Evolutionary conservation across 2,797 vertebrate genomes (phyloP), one percentile per base, ranked within the genome.

Genomic region (Halcyon chelicuti): DNA sequence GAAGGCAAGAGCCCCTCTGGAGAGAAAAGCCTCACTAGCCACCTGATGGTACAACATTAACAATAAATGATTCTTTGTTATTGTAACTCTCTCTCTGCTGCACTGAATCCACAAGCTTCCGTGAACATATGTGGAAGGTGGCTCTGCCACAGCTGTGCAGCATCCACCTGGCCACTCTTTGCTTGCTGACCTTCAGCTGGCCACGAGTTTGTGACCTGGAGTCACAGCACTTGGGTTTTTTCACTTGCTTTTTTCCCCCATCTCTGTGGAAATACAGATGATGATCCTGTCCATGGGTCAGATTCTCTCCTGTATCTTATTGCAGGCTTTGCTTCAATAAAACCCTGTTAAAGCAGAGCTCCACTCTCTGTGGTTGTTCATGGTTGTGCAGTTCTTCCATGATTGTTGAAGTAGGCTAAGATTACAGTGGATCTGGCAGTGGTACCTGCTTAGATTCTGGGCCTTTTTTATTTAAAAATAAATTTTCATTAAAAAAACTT

Each of bases 11-110:
- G 57, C 4, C 71, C 79, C 15, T 80, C 80, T 77, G 70, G 44
- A 93, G 71, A 73, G 54, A 92, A 91, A 94, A 72, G 19, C 52
- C 35, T 87, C 80, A 33, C 63, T 63, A 82, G 74, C 40, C 90
- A 93, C 83, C 91, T 90, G 86, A 94, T 65, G 54, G 77, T 79
- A 87, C 52, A 85, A 23, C 51, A 65, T 35, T 76, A 82, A 63
- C 0, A 1, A 84, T 42, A 90, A 93, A 81, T 47, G 79, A 85
- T 81, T 87, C 67, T 33, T 47, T 85, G 67, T 71, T 85, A 65
- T 13, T 61, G 76, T 67, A 87, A 29, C 15, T 79, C 22, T 74
- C 21, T 74, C 54, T 44, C 57, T 57, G 35, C 37, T 79, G 70
- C 21, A 14, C 55, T 17, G 49, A 88, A 82, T 82, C 52, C 26